These are phyloP conservation scores for Alces alces DNA, from an alignment of 2,113 vertebrate species.

Conservation along the genomic window DNA sequence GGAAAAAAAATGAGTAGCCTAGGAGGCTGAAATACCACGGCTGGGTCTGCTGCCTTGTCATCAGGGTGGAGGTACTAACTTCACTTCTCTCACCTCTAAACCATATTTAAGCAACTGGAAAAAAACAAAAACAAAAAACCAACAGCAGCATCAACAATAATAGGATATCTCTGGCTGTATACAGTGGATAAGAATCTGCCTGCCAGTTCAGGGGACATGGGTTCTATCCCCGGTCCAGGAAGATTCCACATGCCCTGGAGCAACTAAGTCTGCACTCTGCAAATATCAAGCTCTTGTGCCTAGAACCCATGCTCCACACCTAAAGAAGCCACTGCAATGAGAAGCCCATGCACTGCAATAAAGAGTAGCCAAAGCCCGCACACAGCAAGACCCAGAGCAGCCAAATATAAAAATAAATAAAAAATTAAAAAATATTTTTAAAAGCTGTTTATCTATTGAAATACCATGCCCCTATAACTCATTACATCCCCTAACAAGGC, in stretches of 20 bases:
- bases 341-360: too few species aligned
- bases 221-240: background rate
- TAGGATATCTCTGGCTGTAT: background rate
- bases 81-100: background rate
- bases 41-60: background rate
- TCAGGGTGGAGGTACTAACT: background rate
- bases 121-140: background rate
- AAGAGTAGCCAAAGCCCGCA: background rate
- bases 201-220: background rate
- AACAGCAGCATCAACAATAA: background rate
- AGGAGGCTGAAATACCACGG: background rate
- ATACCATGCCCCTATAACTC: background rate
- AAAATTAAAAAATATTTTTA: background rate
- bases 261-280: background rate
- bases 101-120: background rate
- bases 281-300: background rate
- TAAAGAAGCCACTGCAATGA: background rate
- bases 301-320: background rate
- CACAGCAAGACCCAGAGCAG: background rate
- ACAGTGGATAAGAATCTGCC: background rate
- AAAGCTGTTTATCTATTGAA: background rate
- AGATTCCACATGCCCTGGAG: background rate
- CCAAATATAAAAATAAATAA: background rate
- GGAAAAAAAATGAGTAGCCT: background rate
- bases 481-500: background rate